Base-by-base conservation (phyloP, 2,797 vertebrate genomes). In the Brachyrhaphis roseni region DNA sequence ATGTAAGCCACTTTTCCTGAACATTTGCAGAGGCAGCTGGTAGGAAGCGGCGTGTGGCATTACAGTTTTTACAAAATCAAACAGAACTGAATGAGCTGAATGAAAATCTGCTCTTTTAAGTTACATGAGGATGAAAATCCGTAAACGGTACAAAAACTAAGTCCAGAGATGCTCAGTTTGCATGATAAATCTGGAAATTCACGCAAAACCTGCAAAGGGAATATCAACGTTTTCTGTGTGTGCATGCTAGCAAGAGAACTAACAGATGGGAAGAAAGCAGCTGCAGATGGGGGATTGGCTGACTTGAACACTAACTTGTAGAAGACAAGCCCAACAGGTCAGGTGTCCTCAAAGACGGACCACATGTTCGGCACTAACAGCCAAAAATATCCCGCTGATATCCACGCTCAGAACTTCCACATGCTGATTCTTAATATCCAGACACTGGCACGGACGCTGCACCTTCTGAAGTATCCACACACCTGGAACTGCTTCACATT, bases 251-350 rank as follows among this genome's bases (percentile, higher is more conserved):
- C 75, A 81, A 75, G 49, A 68, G 39, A 31, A 13, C 34, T 74
- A 75, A 87, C 92, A 94, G 93, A 93, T 95, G 93, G 91, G 80
- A 82, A 23, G 72, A 86, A 89, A 87, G 88, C 80, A 84, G 79
- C 79, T 91, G 80, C 88, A 90, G 87, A 89, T 86, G 84, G 85
- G 41, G 74, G 74, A 74, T 39, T 77, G 80, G 83, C 84, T 74
- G 75, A 88, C 72, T 84, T 87, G 81, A 84, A 89, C 82, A 84
- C 84, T 92, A 90, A 91, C 86, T 86, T 86, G 88, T 72, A 85
- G 82, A 82, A 85, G 82, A 82, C 71, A 76, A 45, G 79, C 78
- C 74, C 1, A 45, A 87, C 82, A 78, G 89, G 88, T 93, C 89
- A 91, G 83, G 78, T 84, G 82, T 88, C 74, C 80, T 88, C 84